Conservation (phyloP, 92 coral and sea anemone species). For the Porites rus region DNA sequence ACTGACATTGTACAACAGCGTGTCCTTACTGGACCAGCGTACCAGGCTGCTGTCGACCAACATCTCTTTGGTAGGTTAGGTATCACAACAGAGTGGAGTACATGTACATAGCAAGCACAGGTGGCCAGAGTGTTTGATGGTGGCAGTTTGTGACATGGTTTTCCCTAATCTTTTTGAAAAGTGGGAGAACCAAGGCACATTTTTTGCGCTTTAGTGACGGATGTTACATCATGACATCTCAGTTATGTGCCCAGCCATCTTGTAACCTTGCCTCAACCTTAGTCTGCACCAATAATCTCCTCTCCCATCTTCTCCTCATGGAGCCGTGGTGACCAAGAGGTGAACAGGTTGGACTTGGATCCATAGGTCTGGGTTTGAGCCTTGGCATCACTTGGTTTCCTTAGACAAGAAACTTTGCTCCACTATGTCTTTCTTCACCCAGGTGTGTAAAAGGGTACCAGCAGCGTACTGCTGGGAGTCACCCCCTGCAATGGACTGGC, state of each 20-base stretch:
- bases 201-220: background rate
- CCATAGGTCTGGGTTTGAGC: too few species aligned
- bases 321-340: too few species aligned
- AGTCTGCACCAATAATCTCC: too few species aligned
- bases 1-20: constrained; percentile 12
- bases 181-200: constrained; percentile 25
- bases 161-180: constrained; percentile 24
- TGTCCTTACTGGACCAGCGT: constrained; percentile 42
- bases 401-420: too few species aligned
- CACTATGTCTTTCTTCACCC: too few species aligned
- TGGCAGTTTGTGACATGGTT: constrained; percentile 18
- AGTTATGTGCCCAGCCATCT: background rate
- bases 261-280: background rate
- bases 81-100: constrained; percentile 5
- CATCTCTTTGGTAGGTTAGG: constrained; percentile 43
- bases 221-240: background rate
- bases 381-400: too few species aligned
- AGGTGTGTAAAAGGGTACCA: too few species aligned
- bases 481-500: too few species aligned
- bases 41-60: constrained; percentile 23
- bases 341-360: too few species aligned
- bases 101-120: constrained; percentile 3
- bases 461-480: too few species aligned
- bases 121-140: constrained; percentile 48
- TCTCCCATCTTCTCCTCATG: too few species aligned